Base-by-base conservation (phyloP, 2,888 invertebrate species). In the Lepidochitona cinerea region DNA sequence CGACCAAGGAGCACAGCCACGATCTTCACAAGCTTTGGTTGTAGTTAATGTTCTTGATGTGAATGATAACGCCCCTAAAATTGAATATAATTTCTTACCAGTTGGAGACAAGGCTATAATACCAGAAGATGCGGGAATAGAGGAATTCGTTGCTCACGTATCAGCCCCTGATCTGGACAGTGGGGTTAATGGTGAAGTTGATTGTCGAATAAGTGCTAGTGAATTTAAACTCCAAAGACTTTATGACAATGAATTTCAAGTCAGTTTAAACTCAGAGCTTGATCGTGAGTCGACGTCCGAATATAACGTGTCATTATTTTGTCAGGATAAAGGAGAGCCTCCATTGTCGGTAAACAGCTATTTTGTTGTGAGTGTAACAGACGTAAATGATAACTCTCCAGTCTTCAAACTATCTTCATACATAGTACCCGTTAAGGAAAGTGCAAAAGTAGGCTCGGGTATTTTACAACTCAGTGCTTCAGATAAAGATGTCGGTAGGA, bases 121-220 rank as follows among this genome's bases (percentile, higher is more conserved):
- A 36, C 26, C 66, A 3, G 66, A 66, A 37, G 37, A 66, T 36
- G 33, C 66, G 5, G 6, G n/a, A 23, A 18, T 29, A 3, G n/a
- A 66, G n/a, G 36, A 37, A 12, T 66, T 66, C 37, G 66, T 66
- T 18, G 66, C 66, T 5, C 66, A 66, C 29, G 5, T 66, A 1
- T 66, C 66, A 23, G 66, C 29, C 2, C 9, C 26, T 18, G 66
- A 66, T 26, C 32, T 18, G 37, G 66, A 66, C 66, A 66, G 35
- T 37, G 66, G 89, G 4, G 72, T 72, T 53, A 88, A 87, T 71
- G 88, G 87, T 9, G 74, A 76, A 14, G 85, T 87, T 54, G 67
- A 72, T 12, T 76, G 76, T 37, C n/a, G 12, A 23, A 35, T 65
- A 14, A 29, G 52, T 49, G 53, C 65, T 1, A 33, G 41, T 37